Base-by-base conservation (phyloP, 2,888 invertebrate species). In the Campoletis raptor region DNA sequence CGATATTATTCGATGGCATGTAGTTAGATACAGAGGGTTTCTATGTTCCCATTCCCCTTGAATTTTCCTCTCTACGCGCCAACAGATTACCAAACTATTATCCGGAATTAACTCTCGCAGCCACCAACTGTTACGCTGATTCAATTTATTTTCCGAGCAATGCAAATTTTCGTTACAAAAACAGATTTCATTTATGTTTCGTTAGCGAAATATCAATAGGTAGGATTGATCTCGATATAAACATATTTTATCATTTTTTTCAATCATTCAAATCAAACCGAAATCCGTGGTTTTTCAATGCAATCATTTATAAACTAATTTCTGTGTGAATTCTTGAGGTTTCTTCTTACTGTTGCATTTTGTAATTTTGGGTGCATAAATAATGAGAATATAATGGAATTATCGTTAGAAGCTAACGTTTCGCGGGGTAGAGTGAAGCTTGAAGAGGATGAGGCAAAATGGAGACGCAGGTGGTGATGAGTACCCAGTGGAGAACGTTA, bases 41-140 rank as follows among this genome's bases (percentile, higher is more conserved):
- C 57, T 45, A 21, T 52, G 24, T 61, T 52, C 67, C 45, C 57
- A 73, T 24, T 48, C 48, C 45, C 48, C 30, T 21, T 57, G 45
- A 61, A 45, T 52, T 70, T 70, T 52, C 67, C 73, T 67, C 81
- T 67, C 40, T 61, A 15, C 30, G 61, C 67, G 45, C 84, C 84
- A 84, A 80, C 84, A 84, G 84, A 84, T 84, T 84, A 84, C 84
- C 84, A 70, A 80, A 80, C 84, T 80, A 84, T 84, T 84, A 84
- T 84, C 66, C 69, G 74, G 84, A 84, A 84, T 84, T 84, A 84
- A 84, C 80, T 83, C 83, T 74, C 48, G 21, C 52, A 80, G 84
- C 84, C 74, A 76, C 80, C 80, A 74, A 84, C 69, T 80, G 84
- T 84, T 80, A 80, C 84, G 80, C 61, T 76, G 74, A 84, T 84